phyloP scores from a whole-genome alignment of 2,113 vertebrate species.

The Crotalus viridis region DNA sequence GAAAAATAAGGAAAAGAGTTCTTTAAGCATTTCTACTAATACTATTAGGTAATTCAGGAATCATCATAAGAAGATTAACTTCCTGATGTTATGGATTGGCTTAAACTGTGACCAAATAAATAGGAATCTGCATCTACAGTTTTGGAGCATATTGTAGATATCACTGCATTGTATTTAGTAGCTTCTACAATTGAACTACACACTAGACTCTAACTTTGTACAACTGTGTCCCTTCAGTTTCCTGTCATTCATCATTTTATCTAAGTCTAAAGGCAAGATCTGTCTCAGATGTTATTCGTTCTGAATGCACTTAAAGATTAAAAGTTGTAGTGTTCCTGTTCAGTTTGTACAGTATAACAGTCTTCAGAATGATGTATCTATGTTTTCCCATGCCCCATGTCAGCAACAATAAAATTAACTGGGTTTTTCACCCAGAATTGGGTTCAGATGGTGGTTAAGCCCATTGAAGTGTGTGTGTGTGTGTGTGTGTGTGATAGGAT shows the following conservation, averaged over 20 bases:
- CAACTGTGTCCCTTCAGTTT: neutral
- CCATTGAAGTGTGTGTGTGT: neutral
- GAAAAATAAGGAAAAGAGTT: neutral
- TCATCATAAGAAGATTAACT: constrained; percentile 3
- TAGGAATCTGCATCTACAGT: neutral
- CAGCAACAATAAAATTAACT: neutral
- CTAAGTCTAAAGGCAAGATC: neutral
- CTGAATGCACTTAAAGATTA: neutral
- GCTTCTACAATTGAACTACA: neutral
- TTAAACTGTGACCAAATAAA: neutral
- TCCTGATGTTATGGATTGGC: neutral
- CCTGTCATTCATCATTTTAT: neutral
- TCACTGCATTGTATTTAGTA: neutral
- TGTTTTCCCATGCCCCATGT: neutral
- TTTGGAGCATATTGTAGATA: neutral
- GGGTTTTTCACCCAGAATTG: neutral
- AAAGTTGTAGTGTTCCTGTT: neutral
- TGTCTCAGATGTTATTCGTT: neutral
- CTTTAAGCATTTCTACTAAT: constrained; percentile 2
- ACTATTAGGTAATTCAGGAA: neutral
- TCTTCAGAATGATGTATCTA: neutral
- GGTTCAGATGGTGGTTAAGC: neutral
- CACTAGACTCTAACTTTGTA: neutral
- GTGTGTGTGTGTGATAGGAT: neutral
- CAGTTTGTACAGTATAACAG: neutral